Percentiles rank a stretch among this genome's conserved stretches.
Conservation (phyloP, 2,888 invertebrate species). For the Allophyes oxyacanthae region DNA sequence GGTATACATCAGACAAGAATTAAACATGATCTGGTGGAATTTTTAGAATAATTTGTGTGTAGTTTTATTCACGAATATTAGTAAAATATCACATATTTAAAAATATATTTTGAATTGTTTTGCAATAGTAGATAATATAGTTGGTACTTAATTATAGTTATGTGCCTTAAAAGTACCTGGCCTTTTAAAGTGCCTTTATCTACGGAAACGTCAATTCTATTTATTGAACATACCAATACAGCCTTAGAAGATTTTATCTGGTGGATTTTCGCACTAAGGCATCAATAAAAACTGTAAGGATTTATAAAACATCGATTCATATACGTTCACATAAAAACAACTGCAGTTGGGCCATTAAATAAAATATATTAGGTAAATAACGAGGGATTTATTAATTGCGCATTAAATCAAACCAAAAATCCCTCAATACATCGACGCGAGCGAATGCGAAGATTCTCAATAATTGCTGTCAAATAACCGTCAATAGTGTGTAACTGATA, state of each 20-base stretch:
- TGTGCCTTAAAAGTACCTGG: slow-evolving; percentile 73
- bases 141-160: slow-evolving; percentile 53
- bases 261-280: slow-evolving; percentile 20
- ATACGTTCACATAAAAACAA: no score
- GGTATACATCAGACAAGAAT: slow-evolving; percentile 37
- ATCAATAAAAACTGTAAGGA: slow-evolving; percentile 10
- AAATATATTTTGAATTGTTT: slow-evolving; percentile 53
- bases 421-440: no score
- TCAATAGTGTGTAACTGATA: no score
- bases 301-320: neutral
- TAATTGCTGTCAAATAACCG: no score
- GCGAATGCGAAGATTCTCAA: no score
- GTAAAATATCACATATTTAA: slow-evolving; percentile 53
- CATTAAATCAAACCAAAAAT: no score
- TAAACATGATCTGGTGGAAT: slow-evolving; percentile 64
- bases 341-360: neutral
- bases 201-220: slow-evolving; percentile 54
- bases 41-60: slow-evolving; percentile 63
- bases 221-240: slow-evolving; percentile 30
- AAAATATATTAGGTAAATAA: no score
- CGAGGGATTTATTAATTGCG: no score
- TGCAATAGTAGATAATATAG: slow-evolving; percentile 60
- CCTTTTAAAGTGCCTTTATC: slow-evolving; percentile 70
- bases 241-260: slow-evolving; percentile 23
- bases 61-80: slow-evolving; percentile 53